Evolutionary conservation across 2,113 vertebrate genomes (phyloP).

Genomic region (Pipra filicauda): DNA sequence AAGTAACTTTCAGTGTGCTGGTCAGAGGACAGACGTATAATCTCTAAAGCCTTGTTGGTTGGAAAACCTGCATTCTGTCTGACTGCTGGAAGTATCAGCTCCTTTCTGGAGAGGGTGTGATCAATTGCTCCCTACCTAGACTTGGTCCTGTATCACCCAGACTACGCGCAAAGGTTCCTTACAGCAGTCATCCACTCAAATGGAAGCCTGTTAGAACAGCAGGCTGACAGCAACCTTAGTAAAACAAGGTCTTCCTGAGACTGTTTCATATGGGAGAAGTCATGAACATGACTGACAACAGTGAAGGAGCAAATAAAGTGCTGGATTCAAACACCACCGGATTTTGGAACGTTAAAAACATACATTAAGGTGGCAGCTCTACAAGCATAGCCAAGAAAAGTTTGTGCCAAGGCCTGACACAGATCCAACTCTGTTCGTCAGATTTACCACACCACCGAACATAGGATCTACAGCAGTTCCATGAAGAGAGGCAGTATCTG

Average conservation of each 20-base stretch:
- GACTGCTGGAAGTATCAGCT: background rate
- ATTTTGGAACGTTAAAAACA: background rate
- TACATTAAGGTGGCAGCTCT: background rate
- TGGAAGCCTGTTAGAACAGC: background rate
- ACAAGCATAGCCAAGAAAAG: background rate
- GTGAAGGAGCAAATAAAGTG: background rate
- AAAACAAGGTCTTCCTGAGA: background rate
- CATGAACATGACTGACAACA: background rate
- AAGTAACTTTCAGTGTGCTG: background rate
- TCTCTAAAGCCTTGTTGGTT: accelerated
- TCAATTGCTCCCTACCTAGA: background rate
- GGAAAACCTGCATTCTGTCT: background rate
- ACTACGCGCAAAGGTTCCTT: background rate
- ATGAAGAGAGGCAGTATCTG: background rate
- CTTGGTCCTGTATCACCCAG: background rate
- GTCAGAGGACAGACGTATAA: background rate
- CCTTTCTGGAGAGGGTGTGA: background rate
- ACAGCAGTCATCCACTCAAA: background rate
- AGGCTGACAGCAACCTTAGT: background rate
- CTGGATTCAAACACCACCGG: background rate
- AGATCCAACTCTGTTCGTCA: background rate
- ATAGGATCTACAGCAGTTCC: background rate
- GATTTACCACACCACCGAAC: background rate
- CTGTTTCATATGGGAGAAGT: background rate
- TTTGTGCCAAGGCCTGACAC: background rate